These are phyloP conservation scores for Nixonia krombeini DNA, from an alignment of 1,140 invertebrate genomes.

Conservation along the genomic window DNA sequence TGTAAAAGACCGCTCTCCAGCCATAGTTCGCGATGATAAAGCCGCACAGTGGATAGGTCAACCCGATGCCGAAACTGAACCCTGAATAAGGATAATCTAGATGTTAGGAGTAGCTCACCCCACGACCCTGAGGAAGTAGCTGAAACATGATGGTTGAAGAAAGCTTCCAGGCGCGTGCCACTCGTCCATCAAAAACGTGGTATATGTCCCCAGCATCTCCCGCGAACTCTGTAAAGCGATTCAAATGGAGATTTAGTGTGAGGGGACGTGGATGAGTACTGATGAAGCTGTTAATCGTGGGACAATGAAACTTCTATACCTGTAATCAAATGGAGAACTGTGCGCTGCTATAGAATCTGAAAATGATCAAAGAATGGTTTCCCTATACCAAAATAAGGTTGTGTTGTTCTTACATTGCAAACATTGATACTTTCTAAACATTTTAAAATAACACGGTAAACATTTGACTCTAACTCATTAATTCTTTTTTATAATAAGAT, in stretches of 20 bases:
- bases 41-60: slow-evolving; percentile 80
- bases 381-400: slow-evolving; percentile 4
- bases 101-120: slow-evolving; percentile 69
- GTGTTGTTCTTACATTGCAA: slow-evolving; percentile 2
- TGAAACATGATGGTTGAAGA: slow-evolving; percentile 69
- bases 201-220: slow-evolving; percentile 30
- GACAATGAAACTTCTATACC: slow-evolving; percentile 70
- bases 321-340: slow-evolving; percentile 55
- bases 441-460: too few relatives aligned
- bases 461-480: too few relatives aligned
- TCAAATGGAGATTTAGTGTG: slow-evolving; percentile 68
- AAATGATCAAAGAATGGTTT: slow-evolving; percentile 34
- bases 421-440: too few relatives aligned
- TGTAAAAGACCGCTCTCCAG: slow-evolving; percentile 80
- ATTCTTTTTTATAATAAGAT: too few relatives aligned
- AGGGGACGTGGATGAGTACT: slow-evolving; percentile 51
- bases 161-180: slow-evolving; percentile 55
- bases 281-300: slow-evolving; percentile 60
- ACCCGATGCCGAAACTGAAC: slow-evolving; percentile 81
- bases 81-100: slow-evolving; percentile 73
- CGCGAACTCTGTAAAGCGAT: slow-evolving; percentile 66
- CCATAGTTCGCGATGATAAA: slow-evolving; percentile 79
- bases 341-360: slow-evolving; percentile 43
- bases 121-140: slow-evolving; percentile 61
- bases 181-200: slow-evolving; percentile 49